These are phyloP conservation scores for Motacilla tschutschensis DNA, from an alignment of 2,113 vertebrate species.

Conservation along the genomic window DNA sequence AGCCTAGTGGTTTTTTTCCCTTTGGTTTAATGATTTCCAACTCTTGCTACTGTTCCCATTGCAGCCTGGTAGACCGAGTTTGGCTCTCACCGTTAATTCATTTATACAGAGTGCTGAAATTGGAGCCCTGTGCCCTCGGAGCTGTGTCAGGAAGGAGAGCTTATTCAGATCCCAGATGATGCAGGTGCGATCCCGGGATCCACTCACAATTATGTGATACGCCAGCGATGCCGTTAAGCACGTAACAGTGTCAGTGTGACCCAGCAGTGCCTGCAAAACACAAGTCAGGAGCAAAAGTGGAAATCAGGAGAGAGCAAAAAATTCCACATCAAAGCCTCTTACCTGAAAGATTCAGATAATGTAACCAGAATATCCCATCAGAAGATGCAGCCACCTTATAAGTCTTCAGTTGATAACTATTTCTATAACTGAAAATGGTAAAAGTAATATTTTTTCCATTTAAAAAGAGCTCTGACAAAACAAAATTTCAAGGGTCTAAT, in stretches of 20 bases:
- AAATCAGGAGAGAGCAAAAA: neutral
- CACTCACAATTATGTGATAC: constrained; percentile 95
- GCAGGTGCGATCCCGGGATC: constrained; percentile 94
- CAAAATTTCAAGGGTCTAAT: neutral
- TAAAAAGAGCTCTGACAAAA: neutral
- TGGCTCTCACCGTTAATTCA: constrained; percentile 87
- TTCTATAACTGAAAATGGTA: neutral
- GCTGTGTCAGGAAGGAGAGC: constrained; percentile 93
- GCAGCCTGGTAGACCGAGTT: rapidly evolving
- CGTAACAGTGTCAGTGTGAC: constrained; percentile 93
- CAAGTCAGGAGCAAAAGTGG: neutral
- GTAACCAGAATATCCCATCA: neutral
- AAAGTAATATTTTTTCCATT: neutral
- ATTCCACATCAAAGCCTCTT: neutral
- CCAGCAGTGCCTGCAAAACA: constrained; percentile 85
- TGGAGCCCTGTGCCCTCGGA: constrained; percentile 91
- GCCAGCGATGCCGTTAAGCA: constrained; percentile 90
- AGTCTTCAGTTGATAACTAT: neutral
- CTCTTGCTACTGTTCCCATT: neutral
- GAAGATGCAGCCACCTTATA: neutral
- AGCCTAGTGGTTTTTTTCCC: neutral
- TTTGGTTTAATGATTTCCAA: neutral
- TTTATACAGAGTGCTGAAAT: constrained; percentile 97
- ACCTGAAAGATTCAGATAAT: neutral
- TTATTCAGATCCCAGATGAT: constrained; percentile 98